A percentile compares a stretch with the other conserved stretches of the same genome.
Evolutionary conservation across 2,113 vertebrate genomes (phyloP).

Genomic region (Poicephalus meyeri): DNA sequence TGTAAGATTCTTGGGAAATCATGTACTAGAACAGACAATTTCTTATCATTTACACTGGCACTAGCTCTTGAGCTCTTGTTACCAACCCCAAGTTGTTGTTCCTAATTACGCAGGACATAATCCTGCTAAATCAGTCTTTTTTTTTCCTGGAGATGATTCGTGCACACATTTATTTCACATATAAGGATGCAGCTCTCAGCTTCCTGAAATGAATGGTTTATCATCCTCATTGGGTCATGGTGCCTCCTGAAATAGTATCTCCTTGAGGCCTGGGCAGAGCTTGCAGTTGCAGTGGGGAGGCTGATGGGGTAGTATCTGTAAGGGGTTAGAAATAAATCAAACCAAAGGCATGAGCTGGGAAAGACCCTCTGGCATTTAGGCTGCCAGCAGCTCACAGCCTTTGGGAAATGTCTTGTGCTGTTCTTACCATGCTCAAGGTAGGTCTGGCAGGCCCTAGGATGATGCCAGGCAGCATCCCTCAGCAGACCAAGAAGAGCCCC

Average conservation of each 20-base stretch:
- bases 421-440: not conserved
- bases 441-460: rapidly evolving
- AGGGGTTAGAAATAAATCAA: not conserved
- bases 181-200: not conserved
- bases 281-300: not conserved
- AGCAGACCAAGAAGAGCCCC: not conserved
- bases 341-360: not conserved
- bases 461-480: not conserved
- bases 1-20: not conserved
- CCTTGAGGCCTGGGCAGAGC: not conserved
- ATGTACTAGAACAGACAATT: not conserved
- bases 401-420: not conserved
- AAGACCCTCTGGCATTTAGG: not conserved
- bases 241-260: not conserved
- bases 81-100: not conserved
- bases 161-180: not conserved
- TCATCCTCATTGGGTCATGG: not conserved
- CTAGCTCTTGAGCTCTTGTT: not conserved
- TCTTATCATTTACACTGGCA: not conserved
- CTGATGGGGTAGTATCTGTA: not conserved
- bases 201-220: not conserved
- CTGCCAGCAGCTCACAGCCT: not conserved
- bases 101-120: rapidly evolving
- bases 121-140: not conserved
- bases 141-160: not conserved